These are phyloP conservation scores for Paragorgia papillata DNA, from an alignment of 92 coral and sea anemone genomes.

Conservation along the genomic window DNA sequence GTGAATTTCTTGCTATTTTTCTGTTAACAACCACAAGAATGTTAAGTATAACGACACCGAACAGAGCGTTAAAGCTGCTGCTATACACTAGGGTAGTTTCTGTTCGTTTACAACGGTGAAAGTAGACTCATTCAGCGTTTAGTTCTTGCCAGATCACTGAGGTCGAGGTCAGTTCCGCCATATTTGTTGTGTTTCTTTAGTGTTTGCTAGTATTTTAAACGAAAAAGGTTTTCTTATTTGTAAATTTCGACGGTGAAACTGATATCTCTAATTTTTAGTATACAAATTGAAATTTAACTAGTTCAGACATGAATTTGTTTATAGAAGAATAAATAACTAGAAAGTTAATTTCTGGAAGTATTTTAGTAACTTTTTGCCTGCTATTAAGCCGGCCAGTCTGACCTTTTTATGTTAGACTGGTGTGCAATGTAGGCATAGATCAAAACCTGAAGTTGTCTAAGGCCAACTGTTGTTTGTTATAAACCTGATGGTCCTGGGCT, in stretches of 20 bases:
- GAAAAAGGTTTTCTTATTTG: too few relatives aligned
- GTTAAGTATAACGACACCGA: neutral
- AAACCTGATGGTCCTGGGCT: conserved; percentile 42
- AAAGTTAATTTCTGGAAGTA: too few relatives aligned
- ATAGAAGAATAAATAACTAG: too few relatives aligned
- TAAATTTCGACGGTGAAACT: too few relatives aligned
- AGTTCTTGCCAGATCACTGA: too few relatives aligned
- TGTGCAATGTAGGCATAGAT: conserved; percentile 94
- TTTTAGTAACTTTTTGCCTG: conserved; percentile 84
- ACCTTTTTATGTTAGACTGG: conserved; percentile 71
- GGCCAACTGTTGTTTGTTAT: conserved; percentile 9
- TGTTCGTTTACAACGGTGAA: neutral
- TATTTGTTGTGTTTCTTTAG: conserved; percentile 18
- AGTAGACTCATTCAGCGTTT: too few relatives aligned
- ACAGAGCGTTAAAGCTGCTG: neutral
- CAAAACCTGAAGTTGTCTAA: conserved; percentile 52
- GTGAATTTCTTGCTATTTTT: neutral
- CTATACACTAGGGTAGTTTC: neutral
- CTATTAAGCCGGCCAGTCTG: conserved; percentile 99
- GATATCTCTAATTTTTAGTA: too few relatives aligned
- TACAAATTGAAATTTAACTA: too few relatives aligned
- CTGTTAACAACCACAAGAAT: neutral
- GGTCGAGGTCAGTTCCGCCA: neutral
- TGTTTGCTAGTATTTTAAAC: too few relatives aligned
- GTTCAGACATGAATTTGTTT: too few relatives aligned